Evolutionary conservation across 2,113 vertebrate genomes (phyloP).

Genomic region (Octodon degus): DNA sequence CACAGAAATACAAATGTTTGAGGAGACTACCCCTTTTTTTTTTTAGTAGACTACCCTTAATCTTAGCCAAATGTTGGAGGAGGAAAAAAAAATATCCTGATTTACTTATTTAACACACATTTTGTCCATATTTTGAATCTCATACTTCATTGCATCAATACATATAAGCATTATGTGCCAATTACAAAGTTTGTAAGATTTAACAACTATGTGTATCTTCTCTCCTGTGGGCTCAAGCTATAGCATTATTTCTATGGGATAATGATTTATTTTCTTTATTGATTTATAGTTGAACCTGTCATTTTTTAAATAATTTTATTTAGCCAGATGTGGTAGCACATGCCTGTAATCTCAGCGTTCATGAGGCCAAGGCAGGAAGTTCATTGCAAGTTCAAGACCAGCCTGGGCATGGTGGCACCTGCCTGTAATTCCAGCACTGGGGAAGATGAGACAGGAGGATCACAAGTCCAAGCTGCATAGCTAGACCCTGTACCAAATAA

Average conservation of each 20-base stretch:
- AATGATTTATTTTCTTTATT: slow-evolving; percentile 10
- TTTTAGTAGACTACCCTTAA: not conserved
- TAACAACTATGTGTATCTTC: not conserved
- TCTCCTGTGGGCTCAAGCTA: not conserved
- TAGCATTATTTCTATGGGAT: not conserved
- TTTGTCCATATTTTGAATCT: not conserved
- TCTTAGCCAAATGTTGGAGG: not conserved
- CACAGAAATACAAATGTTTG: not conserved
- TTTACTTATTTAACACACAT: not conserved
- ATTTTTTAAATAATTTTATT: too few species aligned
- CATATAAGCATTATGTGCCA: not conserved
- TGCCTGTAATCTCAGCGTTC: too few species aligned
- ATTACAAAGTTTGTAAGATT: not conserved
- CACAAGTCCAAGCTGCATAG: too few species aligned
- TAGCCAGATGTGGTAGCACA: too few species aligned
- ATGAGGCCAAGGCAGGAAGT: too few species aligned
- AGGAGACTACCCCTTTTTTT: not conserved
- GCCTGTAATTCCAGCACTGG: too few species aligned
- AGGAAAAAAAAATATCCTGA: not conserved
- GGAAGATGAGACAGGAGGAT: too few species aligned
- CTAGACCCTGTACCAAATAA: too few species aligned
- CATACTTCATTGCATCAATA: not conserved
- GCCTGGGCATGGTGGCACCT: too few species aligned
- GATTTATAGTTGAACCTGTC: not conserved
- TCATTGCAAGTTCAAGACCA: too few species aligned